Evolutionary conservation across 35 echinoderm and acorn worm genomes (phyloP).

Genomic region (Patiria miniata): DNA sequence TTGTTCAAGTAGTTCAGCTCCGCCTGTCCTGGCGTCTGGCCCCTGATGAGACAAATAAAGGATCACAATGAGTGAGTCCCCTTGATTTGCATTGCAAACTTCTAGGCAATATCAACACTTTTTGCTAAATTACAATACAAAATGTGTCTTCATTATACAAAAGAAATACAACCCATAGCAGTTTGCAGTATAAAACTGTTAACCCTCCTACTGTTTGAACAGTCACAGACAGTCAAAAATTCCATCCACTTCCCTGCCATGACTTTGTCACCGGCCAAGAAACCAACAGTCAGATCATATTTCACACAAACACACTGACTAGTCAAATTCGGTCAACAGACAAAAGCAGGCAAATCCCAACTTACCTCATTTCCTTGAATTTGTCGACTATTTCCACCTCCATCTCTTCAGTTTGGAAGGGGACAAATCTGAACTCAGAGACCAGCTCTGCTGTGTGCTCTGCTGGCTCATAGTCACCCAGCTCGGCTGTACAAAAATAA

Average conservation of each 20-base stretch:
- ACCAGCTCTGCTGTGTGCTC: conserved; percentile 87
- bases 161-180: too few relatives aligned
- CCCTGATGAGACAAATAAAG: conserved; percentile 42
- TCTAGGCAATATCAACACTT: not conserved
- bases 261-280: too few relatives aligned
- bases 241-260: too few relatives aligned
- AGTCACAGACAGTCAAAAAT: too few relatives aligned
- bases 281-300: too few relatives aligned
- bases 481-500: conserved; percentile 78
- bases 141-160: too few relatives aligned
- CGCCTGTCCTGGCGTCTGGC: conserved; percentile 88
- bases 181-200: too few relatives aligned
- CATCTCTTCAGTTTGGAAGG: conserved; percentile 81
- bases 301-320: too few relatives aligned
- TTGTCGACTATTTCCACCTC: conserved; percentile 85
- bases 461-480: conserved; percentile 88
- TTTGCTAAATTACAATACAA: not conserved
- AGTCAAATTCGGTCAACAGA: too few relatives aligned
- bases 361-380: conserved; percentile 77
- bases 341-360: not conserved
- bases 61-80: not conserved
- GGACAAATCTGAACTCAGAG: conserved; percentile 89
- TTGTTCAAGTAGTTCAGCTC: conserved; percentile 94
- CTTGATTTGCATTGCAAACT: not conserved
- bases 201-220: too few relatives aligned